Evolutionary conservation across 2,113 vertebrate species (phyloP).

Genomic region (Hippocampus comes): DNA sequence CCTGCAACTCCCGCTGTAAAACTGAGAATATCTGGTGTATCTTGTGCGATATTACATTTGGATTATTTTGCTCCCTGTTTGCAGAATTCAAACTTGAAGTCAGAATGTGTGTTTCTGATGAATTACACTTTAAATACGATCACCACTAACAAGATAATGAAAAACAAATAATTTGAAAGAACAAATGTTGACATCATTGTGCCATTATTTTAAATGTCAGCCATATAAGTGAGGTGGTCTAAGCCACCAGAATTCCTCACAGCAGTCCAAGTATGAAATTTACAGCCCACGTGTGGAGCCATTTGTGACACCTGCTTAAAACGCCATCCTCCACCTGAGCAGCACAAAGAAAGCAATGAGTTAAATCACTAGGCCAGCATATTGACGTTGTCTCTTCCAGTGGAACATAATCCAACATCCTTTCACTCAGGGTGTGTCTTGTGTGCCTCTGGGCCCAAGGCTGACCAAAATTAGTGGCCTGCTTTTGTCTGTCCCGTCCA

Average conservation of each 20-base stretch:
- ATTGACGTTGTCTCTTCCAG: background rate
- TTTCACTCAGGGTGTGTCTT: conserved; percentile 66
- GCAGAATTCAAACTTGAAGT: background rate
- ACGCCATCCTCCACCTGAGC: background rate
- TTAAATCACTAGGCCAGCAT: background rate
- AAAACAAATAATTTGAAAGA: background rate
- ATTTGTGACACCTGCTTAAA: background rate
- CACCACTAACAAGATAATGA: background rate
- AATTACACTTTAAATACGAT: background rate
- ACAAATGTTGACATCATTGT: background rate
- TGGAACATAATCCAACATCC: conserved; percentile 19
- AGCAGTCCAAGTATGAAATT: background rate
- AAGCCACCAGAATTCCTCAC: background rate
- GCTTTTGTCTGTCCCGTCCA: conserved; percentile 60
- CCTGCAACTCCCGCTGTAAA: background rate
- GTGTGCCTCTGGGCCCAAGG: conserved; percentile 46
- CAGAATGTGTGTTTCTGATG: background rate
- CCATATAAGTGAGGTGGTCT: background rate
- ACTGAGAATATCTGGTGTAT: background rate
- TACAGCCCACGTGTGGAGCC: background rate
- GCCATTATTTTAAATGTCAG: background rate
- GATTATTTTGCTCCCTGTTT: background rate
- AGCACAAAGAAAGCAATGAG: background rate
- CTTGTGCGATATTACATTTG: background rate
- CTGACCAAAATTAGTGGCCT: conserved; percentile 75